phyloP scores from a whole-genome alignment of 2,113 vertebrate species.

The Mystacornis crossleyi region DNA sequence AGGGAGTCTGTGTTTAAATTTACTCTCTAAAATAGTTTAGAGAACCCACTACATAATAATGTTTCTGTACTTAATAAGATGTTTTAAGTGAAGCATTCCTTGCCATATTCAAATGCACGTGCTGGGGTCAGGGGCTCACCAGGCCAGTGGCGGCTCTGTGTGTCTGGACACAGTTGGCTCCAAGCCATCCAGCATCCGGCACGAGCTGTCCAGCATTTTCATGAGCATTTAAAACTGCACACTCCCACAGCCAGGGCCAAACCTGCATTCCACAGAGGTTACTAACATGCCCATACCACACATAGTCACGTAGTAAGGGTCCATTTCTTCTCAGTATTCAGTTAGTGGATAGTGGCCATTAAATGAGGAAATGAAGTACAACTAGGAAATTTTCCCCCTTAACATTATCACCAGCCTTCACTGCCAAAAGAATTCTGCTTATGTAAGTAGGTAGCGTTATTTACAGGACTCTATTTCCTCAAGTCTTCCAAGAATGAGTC shows the following conservation, averaged over 20 bases:
- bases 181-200: neutral
- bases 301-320: neutral
- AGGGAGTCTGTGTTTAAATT: conserved; percentile 14
- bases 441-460: conserved; percentile 35
- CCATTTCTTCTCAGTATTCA: neutral
- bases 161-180: neutral
- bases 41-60: neutral
- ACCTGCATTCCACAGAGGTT: conserved; percentile 33
- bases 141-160: neutral
- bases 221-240: neutral
- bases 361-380: conserved; percentile 34
- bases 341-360: neutral
- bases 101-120: neutral
- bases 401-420: neutral
- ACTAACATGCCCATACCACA: neutral
- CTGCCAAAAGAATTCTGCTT: conserved; percentile 21
- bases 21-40: neutral
- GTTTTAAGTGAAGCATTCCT: neutral
- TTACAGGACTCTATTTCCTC: conserved; percentile 42
- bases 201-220: neutral
- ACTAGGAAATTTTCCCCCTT: neutral
- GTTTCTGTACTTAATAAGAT: neutral
- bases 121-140: neutral
- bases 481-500: conserved; percentile 51
- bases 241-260: conserved; percentile 6